Evolutionary conservation across 2,113 vertebrate genomes (phyloP).

Genomic region (Euleptes europaea): DNA sequence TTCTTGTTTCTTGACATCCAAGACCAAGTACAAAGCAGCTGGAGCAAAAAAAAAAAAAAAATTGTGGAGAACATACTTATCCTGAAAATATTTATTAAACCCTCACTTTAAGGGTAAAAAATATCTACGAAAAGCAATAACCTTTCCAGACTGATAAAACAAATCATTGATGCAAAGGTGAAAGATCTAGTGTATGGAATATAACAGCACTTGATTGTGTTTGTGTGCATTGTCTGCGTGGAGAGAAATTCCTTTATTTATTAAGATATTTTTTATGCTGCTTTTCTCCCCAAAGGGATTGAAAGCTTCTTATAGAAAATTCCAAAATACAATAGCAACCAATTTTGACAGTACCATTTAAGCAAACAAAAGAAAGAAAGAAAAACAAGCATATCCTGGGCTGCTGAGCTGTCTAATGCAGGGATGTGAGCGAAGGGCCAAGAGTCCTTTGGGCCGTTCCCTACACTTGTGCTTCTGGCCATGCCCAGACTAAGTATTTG

Average conservation of each 20-base stretch:
- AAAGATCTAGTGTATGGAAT: neutral
- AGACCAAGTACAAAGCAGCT: neutral
- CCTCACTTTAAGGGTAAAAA: neutral
- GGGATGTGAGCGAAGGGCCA: too few species aligned
- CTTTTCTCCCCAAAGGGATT: too few species aligned
- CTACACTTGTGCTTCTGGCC: too few species aligned
- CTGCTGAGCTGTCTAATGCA: too few species aligned
- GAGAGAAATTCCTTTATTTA: neutral
- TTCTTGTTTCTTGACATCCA: neutral
- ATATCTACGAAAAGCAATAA: neutral
- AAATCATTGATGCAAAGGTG: neutral
- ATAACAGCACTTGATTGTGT: neutral
- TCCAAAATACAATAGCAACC: too few species aligned
- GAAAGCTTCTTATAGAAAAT: too few species aligned
- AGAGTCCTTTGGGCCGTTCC: too few species aligned
- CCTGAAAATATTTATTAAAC: neutral
- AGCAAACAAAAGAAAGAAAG: too few species aligned
- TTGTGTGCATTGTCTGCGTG: neutral
- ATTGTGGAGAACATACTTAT: neutral
- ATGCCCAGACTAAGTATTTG: too few species aligned
- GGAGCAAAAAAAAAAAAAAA: conserved; percentile 3
- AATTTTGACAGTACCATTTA: too few species aligned
- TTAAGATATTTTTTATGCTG: neutral
- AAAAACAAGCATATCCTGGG: too few species aligned
- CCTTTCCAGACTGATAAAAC: neutral